phyloP scores from a whole-genome alignment of 35 echinoderm and acorn worm genomes.

The Apostichopus californicus region DNA sequence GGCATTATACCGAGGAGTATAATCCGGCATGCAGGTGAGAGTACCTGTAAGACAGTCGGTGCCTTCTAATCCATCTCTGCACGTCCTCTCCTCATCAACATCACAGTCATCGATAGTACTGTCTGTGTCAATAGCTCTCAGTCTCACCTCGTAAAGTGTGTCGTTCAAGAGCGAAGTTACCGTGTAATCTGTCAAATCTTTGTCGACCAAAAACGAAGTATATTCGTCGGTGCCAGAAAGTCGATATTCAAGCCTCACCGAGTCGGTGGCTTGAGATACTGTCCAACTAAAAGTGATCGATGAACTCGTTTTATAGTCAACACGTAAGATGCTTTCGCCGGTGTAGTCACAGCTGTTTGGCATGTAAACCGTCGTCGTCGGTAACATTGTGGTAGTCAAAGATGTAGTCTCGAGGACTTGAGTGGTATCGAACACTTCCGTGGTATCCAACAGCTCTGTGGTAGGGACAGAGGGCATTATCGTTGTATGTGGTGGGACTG shows the following conservation, averaged over 20 bases:
- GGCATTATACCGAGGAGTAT: too few species aligned
- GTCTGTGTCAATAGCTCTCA: conserved; percentile 35
- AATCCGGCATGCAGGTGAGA: too few species aligned
- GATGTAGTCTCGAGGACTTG: background rate
- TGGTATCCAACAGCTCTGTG: background rate
- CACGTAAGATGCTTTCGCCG: conserved; percentile 5
- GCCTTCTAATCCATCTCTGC: conserved; percentile 41
- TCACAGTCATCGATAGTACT: conserved; percentile 35
- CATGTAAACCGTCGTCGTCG: background rate
- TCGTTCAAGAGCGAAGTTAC: conserved; percentile 14
- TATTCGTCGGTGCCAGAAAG: background rate
- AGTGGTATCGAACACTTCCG: background rate
- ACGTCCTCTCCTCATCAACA: conserved; percentile 17
- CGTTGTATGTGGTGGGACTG: background rate
- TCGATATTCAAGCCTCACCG: conserved; percentile 33
- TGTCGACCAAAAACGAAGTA: conserved; percentile 21
- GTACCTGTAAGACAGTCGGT: conserved; percentile 31
- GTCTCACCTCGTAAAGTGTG: conserved; percentile 28
- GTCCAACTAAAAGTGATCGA: conserved; percentile 36
- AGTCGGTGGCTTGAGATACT: background rate
- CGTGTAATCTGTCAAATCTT: conserved; percentile 44
- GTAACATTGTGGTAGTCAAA: background rate
- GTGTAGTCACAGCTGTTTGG: conserved; percentile 36
- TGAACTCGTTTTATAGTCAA: conserved; percentile 43
- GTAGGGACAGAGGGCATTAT: background rate